phyloP scores from a whole-genome alignment of 2,888 invertebrate genomes.

The Hemithea aestivaria region DNA sequence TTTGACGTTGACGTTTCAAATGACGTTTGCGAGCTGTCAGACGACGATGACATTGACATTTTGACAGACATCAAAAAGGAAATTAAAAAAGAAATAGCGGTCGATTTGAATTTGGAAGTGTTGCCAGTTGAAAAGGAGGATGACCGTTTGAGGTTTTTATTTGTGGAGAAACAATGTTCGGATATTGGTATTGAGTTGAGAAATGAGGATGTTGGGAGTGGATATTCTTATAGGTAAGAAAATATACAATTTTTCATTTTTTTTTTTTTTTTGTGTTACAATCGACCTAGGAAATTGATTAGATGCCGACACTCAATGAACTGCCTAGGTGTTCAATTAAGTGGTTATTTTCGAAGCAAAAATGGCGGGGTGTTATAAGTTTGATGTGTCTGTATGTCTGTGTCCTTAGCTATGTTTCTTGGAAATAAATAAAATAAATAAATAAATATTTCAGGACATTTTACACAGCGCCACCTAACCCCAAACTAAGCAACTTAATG shows the following conservation, averaged over 20 bases:
- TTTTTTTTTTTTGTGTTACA: not conserved
- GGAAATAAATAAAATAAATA: no score
- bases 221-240: slow-evolving; percentile 63
- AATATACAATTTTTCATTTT: not conserved
- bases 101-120: slow-evolving; percentile 28
- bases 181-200: slow-evolving; percentile 63
- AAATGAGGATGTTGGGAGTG: slow-evolving; percentile 65
- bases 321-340: no score
- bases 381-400: no score
- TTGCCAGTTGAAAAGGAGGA: slow-evolving; percentile 51
- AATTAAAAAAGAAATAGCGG: slow-evolving; percentile 34
- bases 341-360: no score
- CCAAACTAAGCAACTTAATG: no score
- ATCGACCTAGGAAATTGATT: no score
- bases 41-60: slow-evolving; percentile 65
- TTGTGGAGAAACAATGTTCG: slow-evolving; percentile 55
- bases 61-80: slow-evolving; percentile 25
- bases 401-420: no score
- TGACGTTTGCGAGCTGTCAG: slow-evolving; percentile 29
- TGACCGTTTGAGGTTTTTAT: slow-evolving; percentile 55
- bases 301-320: no score
- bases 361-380: no score
- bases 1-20: slow-evolving; percentile 15
- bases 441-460: no score
- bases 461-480: no score